Percentiles rank a stretch among this genome's conserved stretches.
phyloP scores from a whole-genome alignment of 2,888 invertebrate species.

The Chromoteleia sp. region DNA sequence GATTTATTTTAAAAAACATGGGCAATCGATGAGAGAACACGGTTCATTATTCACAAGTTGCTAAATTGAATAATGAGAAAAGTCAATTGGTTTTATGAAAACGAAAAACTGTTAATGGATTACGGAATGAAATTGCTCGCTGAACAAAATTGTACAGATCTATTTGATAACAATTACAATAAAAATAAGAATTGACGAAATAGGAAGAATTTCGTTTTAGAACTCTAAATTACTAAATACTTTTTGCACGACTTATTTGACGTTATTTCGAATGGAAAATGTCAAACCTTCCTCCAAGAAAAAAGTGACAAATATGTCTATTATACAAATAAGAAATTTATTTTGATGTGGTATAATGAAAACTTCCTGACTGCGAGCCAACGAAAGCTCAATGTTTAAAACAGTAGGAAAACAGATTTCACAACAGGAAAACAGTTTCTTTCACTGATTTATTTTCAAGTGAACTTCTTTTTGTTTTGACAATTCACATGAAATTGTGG shows the following conservation, averaged over 20 bases:
- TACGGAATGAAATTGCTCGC: too few species aligned
- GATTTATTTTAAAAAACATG: too few species aligned
- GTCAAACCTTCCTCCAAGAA: neutral
- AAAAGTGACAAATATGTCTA: conserved; percentile 29
- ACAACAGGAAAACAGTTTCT: conserved; percentile 46
- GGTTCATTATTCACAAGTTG: too few species aligned
- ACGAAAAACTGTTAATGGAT: too few species aligned
- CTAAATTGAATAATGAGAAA: too few species aligned
- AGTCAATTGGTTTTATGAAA: too few species aligned
- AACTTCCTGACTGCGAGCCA: conserved; percentile 53
- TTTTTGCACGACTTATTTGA: neutral
- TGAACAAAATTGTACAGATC: too few species aligned
- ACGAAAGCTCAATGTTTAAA: conserved; percentile 41
- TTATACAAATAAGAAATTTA: conserved; percentile 44
- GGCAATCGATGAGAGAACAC: too few species aligned
- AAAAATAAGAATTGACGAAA: too few species aligned
- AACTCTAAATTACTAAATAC: neutral
- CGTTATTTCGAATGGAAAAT: neutral
- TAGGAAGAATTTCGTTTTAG: neutral
- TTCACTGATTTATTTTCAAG: conserved; percentile 43
- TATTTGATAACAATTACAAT: too few species aligned
- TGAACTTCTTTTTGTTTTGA: conserved; percentile 19
- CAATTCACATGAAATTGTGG: too few species aligned
- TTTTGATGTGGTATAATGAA: conserved; percentile 39
- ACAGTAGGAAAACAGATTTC: conserved; percentile 52